Conservation (phyloP, 2,797 vertebrate genomes). For the Meriones psammophilus region DNA sequence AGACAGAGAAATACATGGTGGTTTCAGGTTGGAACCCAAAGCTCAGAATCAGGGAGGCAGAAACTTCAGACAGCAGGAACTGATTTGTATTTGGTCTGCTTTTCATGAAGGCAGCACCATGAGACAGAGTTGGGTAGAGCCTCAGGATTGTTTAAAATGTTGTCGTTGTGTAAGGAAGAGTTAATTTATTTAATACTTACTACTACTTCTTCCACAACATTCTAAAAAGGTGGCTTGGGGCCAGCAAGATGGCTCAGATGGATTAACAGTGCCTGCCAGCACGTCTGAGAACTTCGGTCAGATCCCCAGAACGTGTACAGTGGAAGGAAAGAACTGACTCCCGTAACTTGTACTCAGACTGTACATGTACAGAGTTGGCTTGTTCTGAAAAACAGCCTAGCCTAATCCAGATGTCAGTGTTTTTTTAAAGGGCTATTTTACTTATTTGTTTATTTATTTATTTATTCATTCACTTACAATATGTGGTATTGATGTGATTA, state of each 20-base stretch:
- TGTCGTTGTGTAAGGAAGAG: background rate
- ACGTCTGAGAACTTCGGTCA: background rate
- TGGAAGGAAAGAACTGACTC: background rate
- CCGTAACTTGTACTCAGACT: background rate
- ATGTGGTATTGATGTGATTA: background rate
- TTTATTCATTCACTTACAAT: background rate
- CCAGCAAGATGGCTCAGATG: background rate
- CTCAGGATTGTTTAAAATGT: background rate
- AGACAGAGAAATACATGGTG: background rate
- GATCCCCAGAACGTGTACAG: background rate
- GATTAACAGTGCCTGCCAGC: background rate
- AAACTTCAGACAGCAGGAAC: constrained; percentile 22
- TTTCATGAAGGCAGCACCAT: constrained; percentile 3
- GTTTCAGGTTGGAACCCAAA: background rate
- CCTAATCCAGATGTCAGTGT: background rate
- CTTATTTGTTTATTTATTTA: too few species aligned
- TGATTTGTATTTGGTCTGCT: constrained; percentile 28
- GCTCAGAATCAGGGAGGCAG: background rate
- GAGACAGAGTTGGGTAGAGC: background rate
- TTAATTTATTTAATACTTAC: constrained; percentile 58
- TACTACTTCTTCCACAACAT: constrained; percentile 50
- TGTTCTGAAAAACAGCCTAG: constrained; percentile 41
- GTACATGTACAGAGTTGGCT: background rate
- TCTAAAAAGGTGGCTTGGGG: background rate
- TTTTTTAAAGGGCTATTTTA: background rate